These are phyloP conservation scores for Troilus luridus DNA, from an alignment of 2,888 invertebrate genomes.

Conservation along the genomic window DNA sequence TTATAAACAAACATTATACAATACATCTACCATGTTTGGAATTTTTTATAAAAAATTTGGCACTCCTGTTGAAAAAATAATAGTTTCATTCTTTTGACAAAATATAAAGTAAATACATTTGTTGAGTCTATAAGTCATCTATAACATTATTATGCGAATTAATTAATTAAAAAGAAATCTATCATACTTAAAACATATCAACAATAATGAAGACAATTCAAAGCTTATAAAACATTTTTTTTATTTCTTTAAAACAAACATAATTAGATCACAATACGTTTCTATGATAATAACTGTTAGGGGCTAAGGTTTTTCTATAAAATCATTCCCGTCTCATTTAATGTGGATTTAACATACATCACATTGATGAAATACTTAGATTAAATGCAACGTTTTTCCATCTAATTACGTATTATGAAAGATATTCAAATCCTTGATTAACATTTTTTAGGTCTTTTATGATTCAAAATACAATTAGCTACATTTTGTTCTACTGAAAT, in stretches of 20 bases:
- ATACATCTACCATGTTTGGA: not conserved
- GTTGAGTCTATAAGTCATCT: not conserved
- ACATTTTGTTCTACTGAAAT: slow-evolving; percentile 9
- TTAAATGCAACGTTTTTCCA: slow-evolving; percentile 10
- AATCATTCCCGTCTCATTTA: not conserved
- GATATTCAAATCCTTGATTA: not conserved
- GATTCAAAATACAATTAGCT: not conserved
- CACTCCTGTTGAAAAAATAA: not conserved
- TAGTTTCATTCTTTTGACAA: not conserved
- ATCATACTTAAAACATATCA: not conserved
- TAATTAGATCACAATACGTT: not conserved
- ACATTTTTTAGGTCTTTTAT: not conserved
- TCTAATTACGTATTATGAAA: slow-evolving; percentile 23
- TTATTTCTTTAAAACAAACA: not conserved
- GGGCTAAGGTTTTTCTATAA: not conserved
- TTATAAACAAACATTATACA: not conserved
- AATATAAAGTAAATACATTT: not conserved
- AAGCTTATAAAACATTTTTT: not conserved
- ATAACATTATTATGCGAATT: not conserved
- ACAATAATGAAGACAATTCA: not conserved
- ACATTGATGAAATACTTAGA: not conserved
- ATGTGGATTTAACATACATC: not conserved
- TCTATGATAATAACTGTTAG: not conserved
- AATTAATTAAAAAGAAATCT: too few species aligned
- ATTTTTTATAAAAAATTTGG: not conserved